Evolutionary conservation across 1,140 invertebrate genomes (phyloP).

Genomic region (Acromyrmex charruanus): DNA sequence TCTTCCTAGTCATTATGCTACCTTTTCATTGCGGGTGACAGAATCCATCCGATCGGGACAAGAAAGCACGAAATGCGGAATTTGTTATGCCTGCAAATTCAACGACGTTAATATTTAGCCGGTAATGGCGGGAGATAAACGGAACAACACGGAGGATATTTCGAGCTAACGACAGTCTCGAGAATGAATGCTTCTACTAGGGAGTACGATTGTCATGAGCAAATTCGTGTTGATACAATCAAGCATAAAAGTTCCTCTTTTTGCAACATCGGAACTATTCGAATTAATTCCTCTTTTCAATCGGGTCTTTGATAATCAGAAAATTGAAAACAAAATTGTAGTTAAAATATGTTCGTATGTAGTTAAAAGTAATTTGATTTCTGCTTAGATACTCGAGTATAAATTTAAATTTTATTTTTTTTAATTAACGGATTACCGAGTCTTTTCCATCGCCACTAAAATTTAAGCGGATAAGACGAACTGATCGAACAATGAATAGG

Average conservation of each 20-base stretch:
- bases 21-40: constrained; percentile 53
- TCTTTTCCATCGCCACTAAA: not conserved
- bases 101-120: constrained; percentile 58
- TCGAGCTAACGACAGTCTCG: constrained; percentile 38
- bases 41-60: constrained; percentile 37
- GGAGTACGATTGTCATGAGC: not conserved
- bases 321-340: not conserved
- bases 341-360: not conserved
- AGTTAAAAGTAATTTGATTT: not conserved
- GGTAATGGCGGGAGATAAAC: constrained; percentile 15
- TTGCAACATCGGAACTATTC: constrained; percentile 4
- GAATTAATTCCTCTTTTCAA: not conserved
- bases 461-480: constrained; percentile 19
- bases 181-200: not conserved
- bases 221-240: constrained; percentile 29
- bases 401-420: not conserved
- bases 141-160: constrained; percentile 8
- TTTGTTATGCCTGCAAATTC: constrained; percentile 38
- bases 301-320: not conserved
- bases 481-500: constrained; percentile 32
- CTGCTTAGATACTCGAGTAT: not conserved
- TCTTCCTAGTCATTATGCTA: constrained; percentile 37
- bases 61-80: constrained; percentile 32
- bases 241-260: not conserved
- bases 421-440: not conserved